These are phyloP conservation scores for Epizoanthus scotinus DNA, from an alignment of 92 coral and sea anemone genomes.

Conservation along the genomic window DNA sequence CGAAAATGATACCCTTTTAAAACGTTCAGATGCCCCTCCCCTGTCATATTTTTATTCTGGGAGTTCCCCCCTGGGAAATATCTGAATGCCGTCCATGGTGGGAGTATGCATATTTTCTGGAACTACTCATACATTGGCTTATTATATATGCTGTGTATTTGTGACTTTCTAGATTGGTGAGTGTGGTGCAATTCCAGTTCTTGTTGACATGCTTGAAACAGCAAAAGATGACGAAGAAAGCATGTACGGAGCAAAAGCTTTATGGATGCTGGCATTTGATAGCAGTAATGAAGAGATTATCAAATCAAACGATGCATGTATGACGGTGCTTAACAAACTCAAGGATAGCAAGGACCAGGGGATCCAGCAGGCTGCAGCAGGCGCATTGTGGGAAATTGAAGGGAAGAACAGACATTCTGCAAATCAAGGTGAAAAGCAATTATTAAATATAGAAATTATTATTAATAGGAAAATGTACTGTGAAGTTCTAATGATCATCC, in stretches of 20 bases:
- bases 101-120: too few relatives aligned
- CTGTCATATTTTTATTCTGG: too few relatives aligned
- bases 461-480: not conserved
- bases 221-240: slow-evolving; percentile 63
- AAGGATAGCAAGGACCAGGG: slow-evolving; percentile 33
- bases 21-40: too few relatives aligned
- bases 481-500: not conserved
- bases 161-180: slow-evolving; percentile 58
- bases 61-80: too few relatives aligned
- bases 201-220: slow-evolving; percentile 56
- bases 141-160: too few relatives aligned
- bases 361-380: slow-evolving; percentile 64
- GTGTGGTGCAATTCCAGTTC: slow-evolving; percentile 71
- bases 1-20: too few relatives aligned
- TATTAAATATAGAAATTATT: not conserved
- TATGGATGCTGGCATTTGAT: slow-evolving; percentile 83
- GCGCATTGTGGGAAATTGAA: slow-evolving; percentile 81
- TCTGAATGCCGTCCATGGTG: too few relatives aligned
- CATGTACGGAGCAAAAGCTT: slow-evolving; percentile 43
- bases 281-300: slow-evolving; percentile 57
- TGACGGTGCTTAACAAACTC: slow-evolving; percentile 59
- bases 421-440: slow-evolving; percentile 6
- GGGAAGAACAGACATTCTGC: slow-evolving; percentile 60
- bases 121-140: too few relatives aligned
- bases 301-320: slow-evolving; percentile 25